Base-by-base conservation (phyloP, 2,113 vertebrate species). In the Electrona antarctica region DNA sequence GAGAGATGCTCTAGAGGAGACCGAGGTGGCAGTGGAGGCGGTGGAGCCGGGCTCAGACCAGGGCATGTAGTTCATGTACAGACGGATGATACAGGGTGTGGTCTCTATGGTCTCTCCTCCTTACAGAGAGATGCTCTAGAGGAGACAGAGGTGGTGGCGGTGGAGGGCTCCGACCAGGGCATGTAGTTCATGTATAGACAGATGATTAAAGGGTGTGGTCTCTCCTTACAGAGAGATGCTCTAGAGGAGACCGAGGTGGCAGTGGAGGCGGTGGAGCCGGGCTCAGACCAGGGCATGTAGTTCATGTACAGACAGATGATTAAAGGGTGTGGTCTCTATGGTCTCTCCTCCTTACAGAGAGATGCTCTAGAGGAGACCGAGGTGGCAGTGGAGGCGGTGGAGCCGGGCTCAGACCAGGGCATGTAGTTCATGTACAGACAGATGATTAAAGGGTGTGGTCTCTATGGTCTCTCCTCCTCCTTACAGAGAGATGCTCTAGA, bases 401-500 rank as follows among this genome's bases (percentile, higher is more conserved):
- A 21, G 21, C 21, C 21, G 21, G 21, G 21, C 21, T 21, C 21
- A 21, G 21, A 21, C 21, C 21, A 21, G 21, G 21, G 21, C 21
- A 21, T 21, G 4, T 4, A 21, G 21, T 1, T 1, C 21, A 21
- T 21, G 4, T 4, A 12, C 10, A 52, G 51, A 52, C 9, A 12
- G 9, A 10, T 52, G 8, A 12, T 12, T 52, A 10, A 52, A 52
- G 13, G 12, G n/a, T n/a, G n/a, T n/a, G n/a, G n/a, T n/a, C 12
- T 58, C n/a, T n/a, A n/a, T n/a, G n/a, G n/a, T 56, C 21, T 15
- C 9, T 54, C 58, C 58, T 47, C 28, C 7, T 51, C 11, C 2
- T 0, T 0, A 55, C 80, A 99, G 98, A 92, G 93, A 79, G 97
- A 97, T 68, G 87, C 92, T 0, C 64, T 97, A 87, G 96, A 95